phyloP scores from a whole-genome alignment of 2,113 vertebrate genomes.

The Willisornis vidua region DNA sequence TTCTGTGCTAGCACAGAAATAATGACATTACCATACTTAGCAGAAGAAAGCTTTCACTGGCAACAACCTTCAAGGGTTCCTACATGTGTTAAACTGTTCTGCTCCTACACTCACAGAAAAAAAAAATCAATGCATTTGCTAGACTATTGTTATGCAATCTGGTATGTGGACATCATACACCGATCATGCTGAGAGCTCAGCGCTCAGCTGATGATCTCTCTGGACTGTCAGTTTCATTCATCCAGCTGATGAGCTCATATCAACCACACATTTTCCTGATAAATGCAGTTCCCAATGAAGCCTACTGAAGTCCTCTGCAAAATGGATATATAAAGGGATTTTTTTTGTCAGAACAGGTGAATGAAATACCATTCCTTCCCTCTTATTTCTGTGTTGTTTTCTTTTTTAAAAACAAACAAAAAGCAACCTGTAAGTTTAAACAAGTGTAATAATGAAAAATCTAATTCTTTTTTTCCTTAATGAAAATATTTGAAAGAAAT shows the following conservation, averaged over 20 bases:
- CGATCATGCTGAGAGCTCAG: conserved; percentile 26
- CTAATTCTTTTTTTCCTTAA: neutral
- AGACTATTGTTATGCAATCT: conserved; percentile 45
- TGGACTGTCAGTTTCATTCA: neutral
- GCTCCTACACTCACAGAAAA: neutral
- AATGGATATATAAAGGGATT: neutral
- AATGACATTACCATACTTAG: neutral
- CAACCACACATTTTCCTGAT: conserved; percentile 47
- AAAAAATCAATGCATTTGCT: conserved; percentile 18
- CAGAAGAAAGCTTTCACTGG: neutral
- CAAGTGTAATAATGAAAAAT: neutral
- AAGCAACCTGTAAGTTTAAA: neutral
- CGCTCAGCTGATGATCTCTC: conserved; percentile 26
- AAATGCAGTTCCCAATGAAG: conserved; percentile 2
- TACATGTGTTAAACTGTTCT: neutral
- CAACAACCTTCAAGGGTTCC: neutral
- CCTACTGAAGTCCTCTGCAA: conserved; percentile 44
- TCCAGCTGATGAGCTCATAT: conserved; percentile 34
- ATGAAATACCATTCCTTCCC: neutral
- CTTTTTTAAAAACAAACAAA: neutral
- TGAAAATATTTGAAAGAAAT: neutral
- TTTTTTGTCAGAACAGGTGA: neutral
- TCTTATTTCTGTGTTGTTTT: neutral
- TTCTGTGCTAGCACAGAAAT: neutral
- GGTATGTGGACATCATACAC: conserved; percentile 15